phyloP scores from a whole-genome alignment of 2,113 vertebrate genomes.

The Prionailurus viverrinus region DNA sequence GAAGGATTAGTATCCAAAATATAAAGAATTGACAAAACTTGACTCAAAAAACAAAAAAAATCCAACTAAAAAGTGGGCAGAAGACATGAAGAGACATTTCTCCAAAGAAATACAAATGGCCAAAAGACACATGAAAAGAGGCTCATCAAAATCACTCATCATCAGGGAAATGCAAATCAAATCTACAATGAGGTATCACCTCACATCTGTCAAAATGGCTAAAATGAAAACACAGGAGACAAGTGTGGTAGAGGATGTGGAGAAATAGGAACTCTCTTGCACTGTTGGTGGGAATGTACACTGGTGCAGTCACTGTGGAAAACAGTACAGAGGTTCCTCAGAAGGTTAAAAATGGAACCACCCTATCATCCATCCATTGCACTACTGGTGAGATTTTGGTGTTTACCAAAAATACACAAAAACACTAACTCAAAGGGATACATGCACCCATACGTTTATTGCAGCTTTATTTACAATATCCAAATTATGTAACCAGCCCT shows the following conservation, averaged over 20 bases:
- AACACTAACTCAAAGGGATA: neutral
- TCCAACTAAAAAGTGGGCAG: neutral
- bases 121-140: neutral
- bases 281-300: neutral
- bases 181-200: neutral
- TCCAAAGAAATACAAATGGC: neutral
- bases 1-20: neutral
- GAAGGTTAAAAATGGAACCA: neutral
- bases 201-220: neutral
- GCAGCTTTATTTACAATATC: neutral
- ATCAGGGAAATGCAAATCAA: neutral
- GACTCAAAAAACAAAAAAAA: neutral
- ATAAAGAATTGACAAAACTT: neutral
- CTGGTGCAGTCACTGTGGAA: neutral
- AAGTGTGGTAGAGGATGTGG: neutral
- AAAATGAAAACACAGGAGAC: neutral
- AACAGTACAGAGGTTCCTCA: neutral
- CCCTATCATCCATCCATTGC: neutral
- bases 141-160: neutral
- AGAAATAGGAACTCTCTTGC: neutral
- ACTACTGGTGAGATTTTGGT: neutral
- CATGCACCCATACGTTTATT: neutral
- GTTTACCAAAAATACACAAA: neutral
- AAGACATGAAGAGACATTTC: neutral
- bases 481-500: neutral